phyloP scores from a whole-genome alignment of 1,140 invertebrate species.

The Lordiphosa clarofinis region DNA sequence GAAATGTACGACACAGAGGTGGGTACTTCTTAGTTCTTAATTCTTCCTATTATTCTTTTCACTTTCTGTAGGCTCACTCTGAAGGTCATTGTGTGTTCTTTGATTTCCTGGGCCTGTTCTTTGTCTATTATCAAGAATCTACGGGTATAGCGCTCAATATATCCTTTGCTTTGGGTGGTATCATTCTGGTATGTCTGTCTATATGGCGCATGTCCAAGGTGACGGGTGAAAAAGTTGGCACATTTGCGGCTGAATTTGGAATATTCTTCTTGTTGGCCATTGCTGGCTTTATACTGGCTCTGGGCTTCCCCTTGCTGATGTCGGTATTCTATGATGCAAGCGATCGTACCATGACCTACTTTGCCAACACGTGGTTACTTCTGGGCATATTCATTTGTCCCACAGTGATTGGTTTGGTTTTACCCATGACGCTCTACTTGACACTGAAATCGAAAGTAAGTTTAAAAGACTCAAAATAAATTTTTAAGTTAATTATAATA shows the following conservation, averaged over 20 bases:
- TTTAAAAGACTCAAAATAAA: neutral
- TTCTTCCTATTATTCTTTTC: neutral
- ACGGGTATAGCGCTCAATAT: conserved; percentile 82
- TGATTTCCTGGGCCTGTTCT: conserved; percentile 87
- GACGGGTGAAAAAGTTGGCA: conserved; percentile 22
- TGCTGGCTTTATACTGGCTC: conserved; percentile 66
- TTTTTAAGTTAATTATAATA: too few relatives aligned
- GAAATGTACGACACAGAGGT: conserved; percentile 81
- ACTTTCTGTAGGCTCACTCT: conserved; percentile 64
- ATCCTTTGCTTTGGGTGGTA: conserved; percentile 82
- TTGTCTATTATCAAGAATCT: conserved; percentile 83
- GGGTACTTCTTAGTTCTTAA: neutral
- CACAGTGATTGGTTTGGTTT: conserved; percentile 73
- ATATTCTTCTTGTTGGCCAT: conserved; percentile 59
- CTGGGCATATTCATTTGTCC: conserved; percentile 82
- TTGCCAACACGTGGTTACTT: conserved; percentile 83
- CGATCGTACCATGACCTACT: conserved; percentile 84
- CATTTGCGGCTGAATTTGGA: conserved; percentile 13
- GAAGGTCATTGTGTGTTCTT: conserved; percentile 86
- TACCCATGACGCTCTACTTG: conserved; percentile 41
- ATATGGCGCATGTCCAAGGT: conserved; percentile 45
- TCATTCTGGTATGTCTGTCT: conserved; percentile 82
- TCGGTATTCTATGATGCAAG: conserved; percentile 77
- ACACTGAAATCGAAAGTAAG: conserved; percentile 81
- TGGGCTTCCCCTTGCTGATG: conserved; percentile 80